phyloP scores from a whole-genome alignment of 2,797 vertebrate species.

The Megaceryle alcyon region DNA sequence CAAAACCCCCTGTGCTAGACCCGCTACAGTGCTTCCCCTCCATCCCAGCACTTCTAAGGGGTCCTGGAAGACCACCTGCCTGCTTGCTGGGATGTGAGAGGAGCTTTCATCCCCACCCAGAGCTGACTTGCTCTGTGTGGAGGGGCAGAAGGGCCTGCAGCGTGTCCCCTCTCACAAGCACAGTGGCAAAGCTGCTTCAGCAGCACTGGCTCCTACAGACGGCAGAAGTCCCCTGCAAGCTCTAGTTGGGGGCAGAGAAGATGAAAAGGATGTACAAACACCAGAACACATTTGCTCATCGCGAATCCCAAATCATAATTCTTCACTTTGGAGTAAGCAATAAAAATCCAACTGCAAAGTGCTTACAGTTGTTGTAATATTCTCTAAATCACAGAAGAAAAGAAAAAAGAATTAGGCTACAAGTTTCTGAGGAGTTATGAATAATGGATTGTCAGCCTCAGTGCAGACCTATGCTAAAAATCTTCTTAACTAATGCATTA shows the following conservation, averaged over 20 bases:
- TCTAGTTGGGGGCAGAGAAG: neutral
- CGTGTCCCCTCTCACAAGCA: neutral
- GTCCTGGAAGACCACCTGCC: neutral
- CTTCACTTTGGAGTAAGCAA: neutral
- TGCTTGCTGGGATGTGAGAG: rapidly evolving
- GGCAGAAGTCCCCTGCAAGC: neutral
- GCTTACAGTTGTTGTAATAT: conserved; percentile 24
- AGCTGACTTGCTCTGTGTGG: neutral
- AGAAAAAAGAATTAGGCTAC: conserved; percentile 14
- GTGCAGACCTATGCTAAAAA: conserved; percentile 37
- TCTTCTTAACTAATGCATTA: conserved; percentile 58
- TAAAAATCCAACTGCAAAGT: conserved; percentile 58
- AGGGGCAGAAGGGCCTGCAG: rapidly evolving
- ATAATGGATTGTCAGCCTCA: conserved; percentile 51
- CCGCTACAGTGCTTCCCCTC: rapidly evolving
- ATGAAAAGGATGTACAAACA: conserved; percentile 13
- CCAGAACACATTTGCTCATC: neutral
- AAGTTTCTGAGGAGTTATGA: conserved; percentile 46
- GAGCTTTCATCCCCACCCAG: rapidly evolving
- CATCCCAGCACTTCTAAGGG: neutral
- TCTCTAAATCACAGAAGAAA: conserved; percentile 51
- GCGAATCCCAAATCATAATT: neutral
- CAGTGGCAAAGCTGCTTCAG: neutral
- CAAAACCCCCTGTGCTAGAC: rapidly evolving
- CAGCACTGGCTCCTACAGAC: rapidly evolving